Evolutionary conservation across 1,140 invertebrate species (phyloP).

Genomic region (Drosophila mayri): DNA sequence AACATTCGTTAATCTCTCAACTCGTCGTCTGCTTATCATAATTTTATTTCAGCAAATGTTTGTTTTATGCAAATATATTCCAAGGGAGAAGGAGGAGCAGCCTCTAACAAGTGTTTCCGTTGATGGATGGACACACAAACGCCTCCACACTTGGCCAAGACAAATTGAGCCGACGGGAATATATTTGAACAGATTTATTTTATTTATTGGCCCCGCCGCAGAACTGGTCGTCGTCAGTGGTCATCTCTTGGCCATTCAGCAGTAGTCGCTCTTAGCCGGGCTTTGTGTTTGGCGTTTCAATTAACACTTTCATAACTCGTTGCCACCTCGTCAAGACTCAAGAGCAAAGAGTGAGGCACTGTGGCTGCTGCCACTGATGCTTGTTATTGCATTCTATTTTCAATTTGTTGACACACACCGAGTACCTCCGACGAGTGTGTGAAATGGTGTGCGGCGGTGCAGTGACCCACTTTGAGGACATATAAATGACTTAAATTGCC

Average conservation of each 20-base stretch:
- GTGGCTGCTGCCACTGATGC: slow-evolving; percentile 27
- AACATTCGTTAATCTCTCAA: slow-evolving; percentile 63
- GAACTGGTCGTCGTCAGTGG: slow-evolving; percentile 44
- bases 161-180: slow-evolving; percentile 65
- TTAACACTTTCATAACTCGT: slow-evolving; percentile 72
- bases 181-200: slow-evolving; percentile 67
- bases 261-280: slow-evolving; percentile 23
- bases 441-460: slow-evolving; percentile 31
- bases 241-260: slow-evolving; percentile 19
- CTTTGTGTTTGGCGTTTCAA: slow-evolving; percentile 57
- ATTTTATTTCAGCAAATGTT: slow-evolving; percentile 54
- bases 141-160: slow-evolving; percentile 51
- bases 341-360: slow-evolving; percentile 34
- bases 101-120: slow-evolving; percentile 52
- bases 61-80: slow-evolving; percentile 55
- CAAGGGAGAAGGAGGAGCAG: slow-evolving; percentile 3
- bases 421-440: slow-evolving; percentile 18
- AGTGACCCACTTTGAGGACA: slow-evolving; percentile 64
- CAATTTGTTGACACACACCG: slow-evolving; percentile 62
- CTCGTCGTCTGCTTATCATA: slow-evolving; percentile 60
- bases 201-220: slow-evolving; percentile 61
- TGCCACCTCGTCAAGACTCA: slow-evolving; percentile 34
- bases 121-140: slow-evolving; percentile 59
- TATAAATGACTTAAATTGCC: slow-evolving; percentile 48
- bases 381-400: slow-evolving; percentile 68